Conservation (phyloP, 2,888 invertebrate species). For the Eupithecia exiguata region DNA sequence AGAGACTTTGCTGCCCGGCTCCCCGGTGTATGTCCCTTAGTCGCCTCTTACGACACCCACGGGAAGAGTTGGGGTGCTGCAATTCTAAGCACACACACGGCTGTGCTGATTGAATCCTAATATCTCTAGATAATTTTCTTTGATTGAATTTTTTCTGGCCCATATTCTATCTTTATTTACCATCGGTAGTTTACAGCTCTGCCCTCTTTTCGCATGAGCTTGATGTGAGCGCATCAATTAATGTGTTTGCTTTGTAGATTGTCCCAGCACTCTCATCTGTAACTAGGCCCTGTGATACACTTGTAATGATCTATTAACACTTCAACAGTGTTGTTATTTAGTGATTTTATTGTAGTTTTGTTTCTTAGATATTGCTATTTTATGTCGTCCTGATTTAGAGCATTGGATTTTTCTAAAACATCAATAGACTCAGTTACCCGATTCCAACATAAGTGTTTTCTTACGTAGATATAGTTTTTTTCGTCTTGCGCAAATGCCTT, state of each 20-base stretch:
- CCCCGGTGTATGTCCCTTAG: too few species aligned
- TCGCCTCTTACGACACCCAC: too few species aligned
- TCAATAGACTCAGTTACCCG: not conserved
- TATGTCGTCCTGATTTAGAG: not conserved
- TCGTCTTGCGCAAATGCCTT: not conserved
- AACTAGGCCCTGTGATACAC: not conserved
- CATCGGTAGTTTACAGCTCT: constrained; percentile 10
- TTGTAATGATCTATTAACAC: not conserved
- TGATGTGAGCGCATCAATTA: constrained; percentile 1
- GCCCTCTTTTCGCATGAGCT: constrained; percentile 11
- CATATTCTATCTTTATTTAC: constrained; percentile 16
- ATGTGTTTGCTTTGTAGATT: not conserved
- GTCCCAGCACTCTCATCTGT: constrained; percentile 3
- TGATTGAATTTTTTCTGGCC: constrained; percentile 16
- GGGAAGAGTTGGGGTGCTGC: too few species aligned
- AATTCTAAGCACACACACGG: too few species aligned
- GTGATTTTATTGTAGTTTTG: not conserved
- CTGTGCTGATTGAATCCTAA: constrained; percentile 4
- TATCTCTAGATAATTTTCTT: constrained; percentile 16
- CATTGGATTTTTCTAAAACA: not conserved
- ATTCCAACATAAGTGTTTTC: not conserved
- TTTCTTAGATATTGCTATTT: not conserved
- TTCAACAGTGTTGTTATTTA: not conserved
- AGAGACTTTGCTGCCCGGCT: too few species aligned
- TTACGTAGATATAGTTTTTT: not conserved